phyloP scores from a whole-genome alignment of 1,140 invertebrate genomes.

The Hyles vespertilio region DNA sequence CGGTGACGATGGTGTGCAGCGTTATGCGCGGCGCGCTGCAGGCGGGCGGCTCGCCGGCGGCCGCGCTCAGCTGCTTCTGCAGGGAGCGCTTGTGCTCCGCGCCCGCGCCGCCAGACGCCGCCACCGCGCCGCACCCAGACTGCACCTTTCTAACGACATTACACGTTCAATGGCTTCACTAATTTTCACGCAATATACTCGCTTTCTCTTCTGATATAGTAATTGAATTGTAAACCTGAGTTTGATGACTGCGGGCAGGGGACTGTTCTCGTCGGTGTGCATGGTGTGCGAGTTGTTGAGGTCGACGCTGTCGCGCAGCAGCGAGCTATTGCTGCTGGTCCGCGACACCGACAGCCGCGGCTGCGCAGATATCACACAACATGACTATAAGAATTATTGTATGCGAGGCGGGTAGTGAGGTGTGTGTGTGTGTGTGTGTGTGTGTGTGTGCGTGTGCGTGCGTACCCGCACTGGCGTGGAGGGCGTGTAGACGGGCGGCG shows the following conservation, averaged over 20 bases:
- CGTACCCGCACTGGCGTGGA: constrained; percentile 69
- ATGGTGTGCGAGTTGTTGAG: constrained; percentile 21
- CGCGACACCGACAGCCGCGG: constrained; percentile 47
- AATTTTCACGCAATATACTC: no score
- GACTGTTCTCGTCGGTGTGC: constrained; percentile 34
- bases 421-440: constrained; percentile 6
- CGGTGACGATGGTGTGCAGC: constrained; percentile 94
- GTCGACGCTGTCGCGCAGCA: constrained; percentile 44
- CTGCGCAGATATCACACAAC: constrained; percentile 23
- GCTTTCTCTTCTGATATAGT: no score
- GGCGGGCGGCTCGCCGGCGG: constrained; percentile 27
- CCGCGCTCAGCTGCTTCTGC: constrained; percentile 79
- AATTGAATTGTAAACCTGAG: no score
- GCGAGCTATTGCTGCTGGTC: constrained; percentile 27
- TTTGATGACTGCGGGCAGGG: constrained; percentile 42
- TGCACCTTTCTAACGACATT: constrained; percentile 37
- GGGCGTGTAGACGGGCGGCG: constrained; percentile 77
- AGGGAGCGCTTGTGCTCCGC: constrained; percentile 75
- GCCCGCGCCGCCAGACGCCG: constrained; percentile 8
- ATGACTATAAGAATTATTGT: not conserved
- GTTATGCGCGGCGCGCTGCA: constrained; percentile 74
- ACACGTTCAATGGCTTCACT: no score
- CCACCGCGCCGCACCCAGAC: constrained; percentile 9
- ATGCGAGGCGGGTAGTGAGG: constrained; percentile 1
- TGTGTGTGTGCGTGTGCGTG: constrained; percentile 6